Conservation (phyloP, 2,797 vertebrate genomes). For the Dicrostonyx torquatus region DNA sequence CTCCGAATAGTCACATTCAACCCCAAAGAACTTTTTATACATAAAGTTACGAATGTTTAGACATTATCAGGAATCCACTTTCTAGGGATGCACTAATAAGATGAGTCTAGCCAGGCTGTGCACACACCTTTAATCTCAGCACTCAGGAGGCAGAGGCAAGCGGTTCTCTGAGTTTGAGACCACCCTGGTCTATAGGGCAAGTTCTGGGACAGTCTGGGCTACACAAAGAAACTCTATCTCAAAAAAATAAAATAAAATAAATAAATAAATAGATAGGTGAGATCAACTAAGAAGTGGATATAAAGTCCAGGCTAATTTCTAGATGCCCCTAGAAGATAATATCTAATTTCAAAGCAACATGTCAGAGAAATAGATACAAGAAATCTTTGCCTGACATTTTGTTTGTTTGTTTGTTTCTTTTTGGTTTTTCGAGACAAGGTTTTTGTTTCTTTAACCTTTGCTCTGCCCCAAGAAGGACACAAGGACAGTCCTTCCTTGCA, state of each 20-base stretch:
- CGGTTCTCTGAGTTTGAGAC: not conserved
- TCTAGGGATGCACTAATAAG: not conserved
- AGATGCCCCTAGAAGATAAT: not conserved
- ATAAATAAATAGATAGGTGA: not conserved
- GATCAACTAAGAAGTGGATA: not conserved
- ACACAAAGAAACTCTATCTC: not conserved
- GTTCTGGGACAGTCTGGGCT: not conserved
- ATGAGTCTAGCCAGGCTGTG: not conserved
- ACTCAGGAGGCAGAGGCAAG: not conserved
- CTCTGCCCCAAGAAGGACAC: not conserved
- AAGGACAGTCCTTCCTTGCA: not conserved
- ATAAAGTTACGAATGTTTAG: not conserved
- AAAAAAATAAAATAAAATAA: not conserved
- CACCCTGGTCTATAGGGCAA: not conserved
- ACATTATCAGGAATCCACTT: not conserved
- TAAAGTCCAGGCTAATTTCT: not conserved
- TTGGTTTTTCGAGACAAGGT: too few relatives aligned
- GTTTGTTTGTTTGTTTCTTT: not conserved
- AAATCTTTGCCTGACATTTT: not conserved
- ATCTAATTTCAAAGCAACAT: conserved; percentile 1
- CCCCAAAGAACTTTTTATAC: not conserved
- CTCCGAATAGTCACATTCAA: not conserved
- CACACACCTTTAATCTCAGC: not conserved
- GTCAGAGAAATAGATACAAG: not conserved
- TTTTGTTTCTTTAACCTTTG: conserved; percentile 15